These are phyloP conservation scores for Leguminivora glycinivorella DNA, from an alignment of 1,140 invertebrate species.

Conservation along the genomic window DNA sequence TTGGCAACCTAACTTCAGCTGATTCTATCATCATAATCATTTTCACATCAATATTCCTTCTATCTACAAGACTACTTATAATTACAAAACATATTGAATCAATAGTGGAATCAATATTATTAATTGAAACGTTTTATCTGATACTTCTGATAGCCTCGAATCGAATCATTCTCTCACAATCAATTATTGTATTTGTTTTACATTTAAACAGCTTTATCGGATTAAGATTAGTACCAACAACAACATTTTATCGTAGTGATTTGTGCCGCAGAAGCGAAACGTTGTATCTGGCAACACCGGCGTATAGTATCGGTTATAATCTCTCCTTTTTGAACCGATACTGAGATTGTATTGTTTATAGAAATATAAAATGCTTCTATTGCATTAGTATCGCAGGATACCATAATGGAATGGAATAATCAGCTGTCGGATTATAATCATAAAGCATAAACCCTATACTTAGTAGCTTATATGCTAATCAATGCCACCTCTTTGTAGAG, in stretches of 20 bases:
- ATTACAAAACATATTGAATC: neutral
- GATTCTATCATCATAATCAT: too few species aligned
- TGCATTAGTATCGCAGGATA: neutral
- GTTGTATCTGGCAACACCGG: neutral
- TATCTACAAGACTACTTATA: too few species aligned
- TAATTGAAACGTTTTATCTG: neutral
- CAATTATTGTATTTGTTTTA: neutral
- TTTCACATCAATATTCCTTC: too few species aligned
- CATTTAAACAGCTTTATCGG: neutral
- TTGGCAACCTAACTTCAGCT: too few species aligned
- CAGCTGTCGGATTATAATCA: too few species aligned
- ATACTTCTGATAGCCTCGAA: neutral
- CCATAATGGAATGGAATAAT: too few species aligned
- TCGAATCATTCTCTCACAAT: neutral
- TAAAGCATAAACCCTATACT: too few species aligned
- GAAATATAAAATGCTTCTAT: neutral
- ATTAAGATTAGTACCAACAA: neutral
- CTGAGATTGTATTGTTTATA: too few species aligned
- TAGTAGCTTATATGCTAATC: too few species aligned
- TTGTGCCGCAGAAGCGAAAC: neutral
- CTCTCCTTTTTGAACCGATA: neutral
- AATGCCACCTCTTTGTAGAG: too few species aligned
- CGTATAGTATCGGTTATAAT: neutral
- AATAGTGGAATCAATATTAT: neutral
- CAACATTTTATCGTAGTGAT: neutral